These are phyloP conservation scores for Phrynocephalus versicolor DNA, from an alignment of 2,113 vertebrate species.

Conservation along the genomic window DNA sequence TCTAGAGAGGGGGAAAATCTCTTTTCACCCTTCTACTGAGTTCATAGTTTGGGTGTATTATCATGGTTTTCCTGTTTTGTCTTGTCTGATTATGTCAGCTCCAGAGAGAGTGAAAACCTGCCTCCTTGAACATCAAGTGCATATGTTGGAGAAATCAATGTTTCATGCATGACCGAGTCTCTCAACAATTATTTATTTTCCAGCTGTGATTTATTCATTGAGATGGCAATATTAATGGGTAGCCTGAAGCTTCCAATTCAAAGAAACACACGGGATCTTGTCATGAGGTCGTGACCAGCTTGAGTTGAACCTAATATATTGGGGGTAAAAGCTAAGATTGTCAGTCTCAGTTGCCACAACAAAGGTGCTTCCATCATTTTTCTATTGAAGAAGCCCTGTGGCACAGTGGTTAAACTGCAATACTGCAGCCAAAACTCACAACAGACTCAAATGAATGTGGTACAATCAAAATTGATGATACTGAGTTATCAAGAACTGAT, in stretches of 20 bases:
- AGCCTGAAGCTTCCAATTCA: constrained; percentile 4
- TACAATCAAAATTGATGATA: too few relatives aligned
- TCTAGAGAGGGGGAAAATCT: too few relatives aligned
- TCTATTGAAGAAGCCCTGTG: too few relatives aligned
- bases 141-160: background rate
- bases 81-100: background rate
- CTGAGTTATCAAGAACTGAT: too few relatives aligned
- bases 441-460: too few relatives aligned
- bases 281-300: background rate
- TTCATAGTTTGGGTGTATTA: background rate
- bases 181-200: background rate
- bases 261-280: background rate
- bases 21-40: too few relatives aligned
- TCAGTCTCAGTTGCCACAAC: background rate
- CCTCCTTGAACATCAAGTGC: background rate
- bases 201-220: background rate
- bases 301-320: too few relatives aligned
- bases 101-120: background rate
- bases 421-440: too few relatives aligned
- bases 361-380: background rate
- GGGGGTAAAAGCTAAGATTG: background rate
- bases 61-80: too few relatives aligned
- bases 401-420: too few relatives aligned
- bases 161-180: background rate
- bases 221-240: background rate